Base-by-base conservation (phyloP, 2,797 vertebrate genomes). In the Gallinago nigripennis region DNA sequence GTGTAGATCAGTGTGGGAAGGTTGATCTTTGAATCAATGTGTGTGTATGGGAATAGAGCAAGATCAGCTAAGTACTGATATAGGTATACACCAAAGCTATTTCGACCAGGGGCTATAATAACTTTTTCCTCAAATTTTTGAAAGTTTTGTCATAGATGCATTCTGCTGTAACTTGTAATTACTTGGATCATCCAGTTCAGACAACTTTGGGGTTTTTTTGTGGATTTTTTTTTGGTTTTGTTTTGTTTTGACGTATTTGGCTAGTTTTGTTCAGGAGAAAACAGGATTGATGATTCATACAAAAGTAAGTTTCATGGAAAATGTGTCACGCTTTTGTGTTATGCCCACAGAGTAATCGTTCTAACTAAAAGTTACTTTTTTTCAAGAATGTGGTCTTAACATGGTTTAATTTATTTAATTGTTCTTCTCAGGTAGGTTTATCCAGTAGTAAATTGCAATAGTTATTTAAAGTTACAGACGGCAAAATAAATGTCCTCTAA, bases 261-360 rank as follows among this genome's bases (percentile, higher is more conserved):
- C 80, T 93, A 39, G 73, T 91, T 95, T 86, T 88, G 28, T 94
- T 94, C 94, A 92, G 90, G 94, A 78, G 95, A 94, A 97, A 97
- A 96, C 80, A 94, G 94, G 91, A 94, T 84, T 95, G 92, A 77
- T 96, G 95, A 97, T 94, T 96, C 96, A 97, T 90, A 82, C 80
- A 77, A 88, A 95, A 95, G 92, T 88, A 92, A 96, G 94, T 90
- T 94, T 90, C 82, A 92, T 84, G 95, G 95, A 97, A 97, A 96
- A 96, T 91, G 33, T 95, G 95, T 96, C 90, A 84, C 86, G 76
- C 95, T 94, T 96, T 97, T 95, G 94, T 94, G 82, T 96, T 91
- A 90, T 66, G 81, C 82, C 92, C 94, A 48, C 94, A 91, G 87
- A 86, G 80, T 95, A 96, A 94, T 90, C 96, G 90, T 92, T 73